Evolutionary conservation across 2,888 invertebrate species (phyloP), one percentile per base, ranked within the genome.

Genomic region (Drosophila niveifrons): DNA sequence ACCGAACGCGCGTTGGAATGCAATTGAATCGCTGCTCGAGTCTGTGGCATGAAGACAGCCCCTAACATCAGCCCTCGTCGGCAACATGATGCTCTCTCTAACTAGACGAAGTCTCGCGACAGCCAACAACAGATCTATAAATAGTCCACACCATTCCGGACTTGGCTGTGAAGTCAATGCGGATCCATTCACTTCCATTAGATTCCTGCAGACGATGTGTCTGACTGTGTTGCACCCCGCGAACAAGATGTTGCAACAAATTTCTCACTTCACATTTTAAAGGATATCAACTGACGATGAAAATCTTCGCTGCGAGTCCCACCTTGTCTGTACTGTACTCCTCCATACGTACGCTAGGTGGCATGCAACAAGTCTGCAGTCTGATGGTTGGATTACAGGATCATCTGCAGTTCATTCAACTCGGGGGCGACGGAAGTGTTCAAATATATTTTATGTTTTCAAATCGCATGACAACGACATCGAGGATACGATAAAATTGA

Each of bases 1-100:
- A 76, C 81, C 85, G 85, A 77, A 77, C 82, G 82, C 79, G 83
- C 75, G 77, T 80, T 90, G 88, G 90, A 89, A 89, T 89, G 88
- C 90, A 89, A 89, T 89, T 86, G 89, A 86, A 80, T 69, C 56
- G 73, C 36, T 62, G 58, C 70, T 59, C 78, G 70, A 59, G 50
- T 56, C 66, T 65, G 61, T 17, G 56, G 18, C 48, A 58, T 68
- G 48, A 66, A 66, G 59, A 56, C 77, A 85, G 82, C 63, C 80
- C 78, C 76, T 69, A 75, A 61, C 53, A 58, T 48, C 83, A 71
- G 72, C 70, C 67, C 78, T 78, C 73, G 56, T 72, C 74, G 52
- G 64, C 47, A 70, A 63, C 66, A 71, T 66, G 76, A 70, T 68
- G 58, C 58, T 72, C 34, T 72, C 34, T 71, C 84, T 84, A 89